These are phyloP conservation scores for Danaus plexippus DNA, from an alignment of 1,140 invertebrate genomes.

Conservation along the genomic window DNA sequence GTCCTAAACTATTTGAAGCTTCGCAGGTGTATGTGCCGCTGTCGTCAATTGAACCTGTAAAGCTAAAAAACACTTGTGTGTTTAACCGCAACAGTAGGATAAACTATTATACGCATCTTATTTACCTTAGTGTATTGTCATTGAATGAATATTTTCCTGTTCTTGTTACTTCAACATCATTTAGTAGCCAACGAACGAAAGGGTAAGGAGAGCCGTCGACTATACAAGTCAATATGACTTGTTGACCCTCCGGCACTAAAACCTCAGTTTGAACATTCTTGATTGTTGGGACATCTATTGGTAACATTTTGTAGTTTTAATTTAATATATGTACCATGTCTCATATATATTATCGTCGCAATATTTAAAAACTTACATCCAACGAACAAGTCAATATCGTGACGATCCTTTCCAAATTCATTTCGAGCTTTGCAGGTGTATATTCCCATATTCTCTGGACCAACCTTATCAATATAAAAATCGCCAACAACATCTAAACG, in stretches of 20 bases:
- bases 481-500: slow-evolving; percentile 4
- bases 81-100: not conserved
- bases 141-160: slow-evolving; percentile 18
- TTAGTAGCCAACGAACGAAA: slow-evolving; percentile 25
- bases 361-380: slow-evolving; percentile 21
- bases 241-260: slow-evolving; percentile 9
- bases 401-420: slow-evolving; percentile 16
- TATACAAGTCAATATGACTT: slow-evolving; percentile 22
- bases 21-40: slow-evolving; percentile 22
- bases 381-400: slow-evolving; percentile 20
- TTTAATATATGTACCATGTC: too few relatives aligned
- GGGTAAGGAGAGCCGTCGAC: slow-evolving; percentile 26
- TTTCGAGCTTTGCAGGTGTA: slow-evolving; percentile 30
- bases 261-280: too few relatives aligned
- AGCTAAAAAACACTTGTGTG: slow-evolving; percentile 10
- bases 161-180: slow-evolving; percentile 12
- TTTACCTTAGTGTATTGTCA: slow-evolving; percentile 30
- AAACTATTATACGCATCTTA: not conserved
- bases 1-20: slow-evolving; percentile 18
- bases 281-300: too few relatives aligned
- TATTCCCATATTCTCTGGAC: slow-evolving; percentile 13
- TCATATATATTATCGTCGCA: too few relatives aligned
- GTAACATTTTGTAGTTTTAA: too few relatives aligned
- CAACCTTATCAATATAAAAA: slow-evolving; percentile 15
- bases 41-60: slow-evolving; percentile 12